Conservation (phyloP, 2,113 vertebrate genomes). For the Corvus hawaiiensis region DNA sequence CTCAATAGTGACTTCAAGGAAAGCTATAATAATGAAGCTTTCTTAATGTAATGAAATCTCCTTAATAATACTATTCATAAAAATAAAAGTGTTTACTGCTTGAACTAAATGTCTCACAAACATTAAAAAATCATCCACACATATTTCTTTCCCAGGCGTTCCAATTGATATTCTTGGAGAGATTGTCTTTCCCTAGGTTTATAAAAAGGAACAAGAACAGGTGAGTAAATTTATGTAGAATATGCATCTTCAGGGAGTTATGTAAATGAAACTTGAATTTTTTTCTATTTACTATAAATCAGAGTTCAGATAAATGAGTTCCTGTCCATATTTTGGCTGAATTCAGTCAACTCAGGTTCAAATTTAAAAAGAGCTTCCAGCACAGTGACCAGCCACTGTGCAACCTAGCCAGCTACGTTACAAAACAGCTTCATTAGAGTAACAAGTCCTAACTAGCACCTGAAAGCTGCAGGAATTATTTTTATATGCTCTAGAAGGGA, state of each 20-base stretch:
- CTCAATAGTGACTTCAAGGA: neutral
- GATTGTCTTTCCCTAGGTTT: neutral
- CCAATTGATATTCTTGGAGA: neutral
- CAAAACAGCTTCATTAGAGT: neutral
- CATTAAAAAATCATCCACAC: neutral
- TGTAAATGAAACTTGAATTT: conserved; percentile 8
- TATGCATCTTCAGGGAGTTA: neutral
- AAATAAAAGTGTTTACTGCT: neutral
- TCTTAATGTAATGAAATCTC: neutral
- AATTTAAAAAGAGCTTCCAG: conserved; percentile 15
- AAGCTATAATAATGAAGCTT: neutral
- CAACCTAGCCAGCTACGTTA: neutral
- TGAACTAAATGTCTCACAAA: neutral
- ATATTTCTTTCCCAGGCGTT: neutral
- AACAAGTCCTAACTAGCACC: neutral
- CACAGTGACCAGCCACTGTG: neutral
- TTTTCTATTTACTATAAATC: conserved; percentile 14
- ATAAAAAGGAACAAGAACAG: neutral
- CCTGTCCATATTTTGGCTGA: neutral
- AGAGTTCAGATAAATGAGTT: neutral
- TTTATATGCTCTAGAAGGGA: neutral
- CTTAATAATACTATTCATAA: neutral
- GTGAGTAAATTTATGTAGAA: neutral
- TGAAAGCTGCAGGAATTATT: neutral
- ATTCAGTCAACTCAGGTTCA: conserved; percentile 15